phyloP scores from a whole-genome alignment of 2,113 vertebrate genomes.

The Phainopepla nitens region DNA sequence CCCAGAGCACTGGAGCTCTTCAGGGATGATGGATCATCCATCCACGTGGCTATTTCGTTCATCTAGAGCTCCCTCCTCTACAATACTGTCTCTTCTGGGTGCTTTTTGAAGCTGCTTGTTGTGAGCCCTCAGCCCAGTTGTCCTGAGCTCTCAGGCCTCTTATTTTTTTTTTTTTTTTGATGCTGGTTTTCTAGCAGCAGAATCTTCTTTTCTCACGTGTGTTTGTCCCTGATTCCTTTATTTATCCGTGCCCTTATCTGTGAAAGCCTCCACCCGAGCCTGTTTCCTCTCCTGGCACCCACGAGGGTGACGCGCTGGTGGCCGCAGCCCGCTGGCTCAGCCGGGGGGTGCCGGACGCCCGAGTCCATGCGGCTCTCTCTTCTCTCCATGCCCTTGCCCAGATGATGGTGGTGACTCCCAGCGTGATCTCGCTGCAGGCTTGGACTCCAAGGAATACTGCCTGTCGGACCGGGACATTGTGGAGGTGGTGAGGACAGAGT shows the following conservation, averaged over 20 bases:
- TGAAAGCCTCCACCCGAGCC: neutral
- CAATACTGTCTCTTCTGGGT: neutral
- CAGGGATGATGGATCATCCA: neutral
- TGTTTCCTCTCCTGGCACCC: neutral
- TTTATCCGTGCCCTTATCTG: neutral
- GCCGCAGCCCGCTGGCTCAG: slow-evolving; percentile 67
- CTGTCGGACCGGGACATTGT: slow-evolving; percentile 95
- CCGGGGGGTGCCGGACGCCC: slow-evolving; percentile 41
- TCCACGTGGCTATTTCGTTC: neutral
- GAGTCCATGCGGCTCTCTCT: slow-evolving; percentile 54
- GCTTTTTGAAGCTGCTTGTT: neutral
- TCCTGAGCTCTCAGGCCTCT: neutral
- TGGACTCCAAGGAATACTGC: slow-evolving; percentile 95
- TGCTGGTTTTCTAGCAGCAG: neutral
- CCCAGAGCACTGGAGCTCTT: neutral
- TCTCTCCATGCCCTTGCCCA: slow-evolving; percentile 68
- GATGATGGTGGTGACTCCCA: slow-evolving; percentile 87
- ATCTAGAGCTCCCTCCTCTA: neutral
- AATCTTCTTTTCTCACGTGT: neutral
- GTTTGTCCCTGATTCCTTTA: neutral
- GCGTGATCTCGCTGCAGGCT: slow-evolving; percentile 76
- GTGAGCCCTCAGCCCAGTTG: neutral
- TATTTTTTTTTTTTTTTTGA: neutral
- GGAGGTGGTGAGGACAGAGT: slow-evolving; percentile 98
- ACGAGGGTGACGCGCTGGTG: slow-evolving; percentile 39